phyloP scores from a whole-genome alignment of 1,140 invertebrate species.

The Drosophila varians region DNA sequence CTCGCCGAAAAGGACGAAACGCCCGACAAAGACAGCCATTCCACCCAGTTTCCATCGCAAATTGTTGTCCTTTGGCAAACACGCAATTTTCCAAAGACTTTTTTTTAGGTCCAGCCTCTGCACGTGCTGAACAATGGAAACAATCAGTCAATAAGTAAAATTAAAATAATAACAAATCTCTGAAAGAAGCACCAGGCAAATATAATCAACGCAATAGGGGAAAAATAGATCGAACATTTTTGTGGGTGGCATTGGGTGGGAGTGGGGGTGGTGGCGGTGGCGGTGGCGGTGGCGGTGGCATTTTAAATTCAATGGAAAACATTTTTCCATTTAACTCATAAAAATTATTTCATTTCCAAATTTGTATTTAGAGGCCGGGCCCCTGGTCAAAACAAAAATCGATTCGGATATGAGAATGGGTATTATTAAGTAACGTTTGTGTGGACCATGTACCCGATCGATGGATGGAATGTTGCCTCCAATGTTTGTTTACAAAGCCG shows the following conservation, averaged over 20 bases:
- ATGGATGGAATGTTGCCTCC: conserved; percentile 24
- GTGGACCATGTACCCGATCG: conserved; percentile 11
- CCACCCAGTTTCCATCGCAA: conserved; percentile 13
- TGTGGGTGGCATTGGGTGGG: neutral
- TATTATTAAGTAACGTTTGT: conserved; percentile 65
- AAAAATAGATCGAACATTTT: neutral
- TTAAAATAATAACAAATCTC: conserved; percentile 78
- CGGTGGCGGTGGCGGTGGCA: neutral
- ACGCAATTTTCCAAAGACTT: conserved; percentile 71
- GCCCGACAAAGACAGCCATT: neutral
- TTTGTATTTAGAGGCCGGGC: conserved; percentile 37
- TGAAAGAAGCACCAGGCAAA: conserved; percentile 44
- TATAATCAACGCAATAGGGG: conserved; percentile 35
- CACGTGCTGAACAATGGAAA: conserved; percentile 34
- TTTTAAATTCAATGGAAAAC: conserved; percentile 45
- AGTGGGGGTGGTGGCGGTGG: no score
- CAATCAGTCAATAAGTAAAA: conserved; percentile 71
- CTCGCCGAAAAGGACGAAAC: conserved; percentile 5
- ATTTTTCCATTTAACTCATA: conserved; percentile 73
- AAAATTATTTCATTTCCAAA: conserved; percentile 58
- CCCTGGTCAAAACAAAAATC: conserved; percentile 4
- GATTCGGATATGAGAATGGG: conserved; percentile 24
- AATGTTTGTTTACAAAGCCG: conserved; percentile 65
- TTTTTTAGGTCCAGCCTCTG: conserved; percentile 42
- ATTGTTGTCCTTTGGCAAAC: conserved; percentile 66